These are phyloP conservation scores for Scytalopus superciliaris DNA, from an alignment of 2,113 vertebrate genomes.

Conservation along the genomic window DNA sequence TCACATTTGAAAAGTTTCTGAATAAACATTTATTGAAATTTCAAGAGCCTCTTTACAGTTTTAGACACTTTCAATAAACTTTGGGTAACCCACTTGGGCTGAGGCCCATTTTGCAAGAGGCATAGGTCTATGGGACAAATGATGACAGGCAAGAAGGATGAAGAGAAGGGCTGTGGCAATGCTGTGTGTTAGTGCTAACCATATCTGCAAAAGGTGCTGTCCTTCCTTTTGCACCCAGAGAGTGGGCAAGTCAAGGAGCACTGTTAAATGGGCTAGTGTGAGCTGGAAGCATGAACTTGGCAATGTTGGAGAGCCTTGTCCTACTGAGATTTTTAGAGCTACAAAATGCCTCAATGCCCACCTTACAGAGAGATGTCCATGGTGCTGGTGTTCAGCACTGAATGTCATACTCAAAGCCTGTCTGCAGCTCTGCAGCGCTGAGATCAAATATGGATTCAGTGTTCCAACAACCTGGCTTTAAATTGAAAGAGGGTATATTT, in stretches of 20 bases:
- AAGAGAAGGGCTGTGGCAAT: not conserved
- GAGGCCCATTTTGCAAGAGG: not conserved
- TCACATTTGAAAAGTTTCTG: not conserved
- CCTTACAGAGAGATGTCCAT: not conserved
- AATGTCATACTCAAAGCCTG: not conserved
- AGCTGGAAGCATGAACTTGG: not conserved
- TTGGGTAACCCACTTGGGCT: not conserved
- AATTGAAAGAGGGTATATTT: not conserved
- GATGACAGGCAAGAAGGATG: not conserved
- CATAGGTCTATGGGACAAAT: not conserved
- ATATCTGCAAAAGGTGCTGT: not conserved
- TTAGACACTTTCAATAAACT: not conserved
- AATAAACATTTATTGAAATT: conserved; percentile 49
- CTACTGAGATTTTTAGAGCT: not conserved
- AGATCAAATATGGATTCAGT: not conserved
- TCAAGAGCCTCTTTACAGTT: not conserved
- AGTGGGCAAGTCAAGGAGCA: not conserved
- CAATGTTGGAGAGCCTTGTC: not conserved
- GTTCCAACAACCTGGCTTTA: not conserved
- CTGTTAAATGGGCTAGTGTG: not conserved
- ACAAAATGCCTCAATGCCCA: not conserved
- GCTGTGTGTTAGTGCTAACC: not conserved
- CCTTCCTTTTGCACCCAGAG: not conserved
- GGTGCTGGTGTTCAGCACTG: not conserved
- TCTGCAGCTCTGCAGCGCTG: not conserved